phyloP scores from a whole-genome alignment of 37 sponge, comb jelly and placozoan species.

The Tethya wilhelma region DNA sequence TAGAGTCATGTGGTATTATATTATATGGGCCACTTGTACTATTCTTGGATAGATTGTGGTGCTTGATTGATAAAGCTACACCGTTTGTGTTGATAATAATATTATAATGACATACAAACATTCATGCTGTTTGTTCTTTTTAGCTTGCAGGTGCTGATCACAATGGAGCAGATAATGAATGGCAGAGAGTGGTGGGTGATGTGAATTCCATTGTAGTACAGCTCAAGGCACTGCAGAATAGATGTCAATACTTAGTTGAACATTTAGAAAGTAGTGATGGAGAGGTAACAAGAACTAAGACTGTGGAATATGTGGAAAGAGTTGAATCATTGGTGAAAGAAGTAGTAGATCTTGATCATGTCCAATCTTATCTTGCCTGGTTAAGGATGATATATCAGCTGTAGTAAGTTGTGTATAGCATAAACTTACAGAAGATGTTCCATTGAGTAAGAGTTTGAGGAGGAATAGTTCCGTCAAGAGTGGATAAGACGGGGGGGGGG shows the following conservation, averaged over 20 bases:
- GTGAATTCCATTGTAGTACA: slow-evolving; percentile 1
- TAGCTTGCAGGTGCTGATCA: slow-evolving; percentile 14
- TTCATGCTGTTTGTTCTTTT: too few relatives aligned
- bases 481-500: too few relatives aligned
- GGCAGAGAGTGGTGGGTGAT: slow-evolving; percentile 22
- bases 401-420: too few relatives aligned
- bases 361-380: slow-evolving; percentile 43
- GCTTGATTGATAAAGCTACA: too few relatives aligned
- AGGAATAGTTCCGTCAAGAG: too few relatives aligned
- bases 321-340: slow-evolving; percentile 1
- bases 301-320: not conserved
- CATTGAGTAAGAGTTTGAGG: too few relatives aligned
- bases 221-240: slow-evolving; percentile 16
- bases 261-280: not conserved
- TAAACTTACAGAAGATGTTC: too few relatives aligned
- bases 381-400: slow-evolving; percentile 14
- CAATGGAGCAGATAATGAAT: slow-evolving; percentile 1
- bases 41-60: too few relatives aligned
- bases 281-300: not conserved
- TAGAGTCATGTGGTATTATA: too few relatives aligned
- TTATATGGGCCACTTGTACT: too few relatives aligned
- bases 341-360: slow-evolving; percentile 23
- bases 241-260: not conserved
- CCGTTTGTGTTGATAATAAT: too few relatives aligned
- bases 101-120: too few relatives aligned